These are phyloP conservation scores for Mormyrus lacerda DNA, from an alignment of 2,113 vertebrate genomes.

Conservation along the genomic window DNA sequence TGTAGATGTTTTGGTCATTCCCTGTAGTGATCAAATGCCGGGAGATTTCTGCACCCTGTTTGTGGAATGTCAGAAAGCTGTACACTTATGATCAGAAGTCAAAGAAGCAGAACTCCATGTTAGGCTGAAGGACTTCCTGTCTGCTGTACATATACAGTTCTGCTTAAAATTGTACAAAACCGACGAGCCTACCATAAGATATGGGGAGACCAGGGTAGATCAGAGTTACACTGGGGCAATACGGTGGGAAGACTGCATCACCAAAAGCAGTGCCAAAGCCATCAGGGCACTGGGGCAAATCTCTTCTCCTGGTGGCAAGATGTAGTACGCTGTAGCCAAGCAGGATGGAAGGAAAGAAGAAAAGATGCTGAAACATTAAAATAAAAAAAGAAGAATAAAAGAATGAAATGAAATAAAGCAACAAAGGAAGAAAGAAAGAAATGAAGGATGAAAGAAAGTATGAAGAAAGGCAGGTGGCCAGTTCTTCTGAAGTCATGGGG, in stretches of 20 bases:
- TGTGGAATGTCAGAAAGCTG: neutral
- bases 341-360: neutral
- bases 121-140: neutral
- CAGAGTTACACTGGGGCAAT: neutral
- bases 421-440: neutral
- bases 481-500: neutral
- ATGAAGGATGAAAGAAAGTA: neutral
- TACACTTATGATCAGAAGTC: neutral
- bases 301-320: neutral
- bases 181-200: neutral
- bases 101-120: neutral
- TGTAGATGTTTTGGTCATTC: neutral
- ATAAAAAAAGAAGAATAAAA: neutral
- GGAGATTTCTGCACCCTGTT: neutral
- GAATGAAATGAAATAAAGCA: neutral
- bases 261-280: neutral
- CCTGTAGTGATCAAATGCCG: neutral
- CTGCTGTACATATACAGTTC: neutral
- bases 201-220: neutral
- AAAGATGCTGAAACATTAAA: neutral
- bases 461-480: neutral
- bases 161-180: neutral
- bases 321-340: neutral
- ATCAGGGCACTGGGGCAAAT: neutral
- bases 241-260: neutral